Conservation (phyloP, 1,140 invertebrate species). For the Pseudomyrmex dendroicus region DNA sequence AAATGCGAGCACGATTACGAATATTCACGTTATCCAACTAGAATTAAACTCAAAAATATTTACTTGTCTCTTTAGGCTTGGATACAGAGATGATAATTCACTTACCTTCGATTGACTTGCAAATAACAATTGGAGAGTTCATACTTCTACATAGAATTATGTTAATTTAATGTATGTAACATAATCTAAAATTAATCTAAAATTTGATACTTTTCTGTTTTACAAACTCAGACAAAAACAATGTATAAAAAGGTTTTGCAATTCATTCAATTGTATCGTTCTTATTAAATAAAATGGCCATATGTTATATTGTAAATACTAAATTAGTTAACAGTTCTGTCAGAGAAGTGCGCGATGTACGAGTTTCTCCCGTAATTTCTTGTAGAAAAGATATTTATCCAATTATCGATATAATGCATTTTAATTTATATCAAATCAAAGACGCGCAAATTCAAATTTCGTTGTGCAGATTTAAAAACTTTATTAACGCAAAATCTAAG, state of each 20-base stretch:
- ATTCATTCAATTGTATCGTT: neutral
- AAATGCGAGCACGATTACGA: neutral
- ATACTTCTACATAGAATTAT: no score
- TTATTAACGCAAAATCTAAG: slow-evolving; percentile 49
- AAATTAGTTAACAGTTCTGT: slow-evolving; percentile 1
- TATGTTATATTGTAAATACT: neutral
- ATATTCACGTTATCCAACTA: neutral
- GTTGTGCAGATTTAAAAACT: slow-evolving; percentile 49
- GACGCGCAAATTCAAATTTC: neutral
- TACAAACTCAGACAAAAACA: neutral
- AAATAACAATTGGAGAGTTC: neutral
- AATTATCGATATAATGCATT: slow-evolving; percentile 55
- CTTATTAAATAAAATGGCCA: neutral
- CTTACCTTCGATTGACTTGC: slow-evolving; percentile 22
- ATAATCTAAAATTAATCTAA: no score
- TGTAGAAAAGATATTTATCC: slow-evolving; percentile 7
- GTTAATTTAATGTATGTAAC: no score
- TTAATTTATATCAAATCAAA: slow-evolving; percentile 38
- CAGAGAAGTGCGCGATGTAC: neutral
- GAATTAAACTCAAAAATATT: slow-evolving; percentile 46
- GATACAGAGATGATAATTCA: slow-evolving; percentile 19
- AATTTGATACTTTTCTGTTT: no score
- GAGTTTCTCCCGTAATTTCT: slow-evolving; percentile 24
- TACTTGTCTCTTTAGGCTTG: slow-evolving; percentile 3
- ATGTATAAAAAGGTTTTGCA: neutral